Evolutionary conservation across 2,797 vertebrate genomes (phyloP).

Genomic region (Lateolabrax maculatus): DNA sequence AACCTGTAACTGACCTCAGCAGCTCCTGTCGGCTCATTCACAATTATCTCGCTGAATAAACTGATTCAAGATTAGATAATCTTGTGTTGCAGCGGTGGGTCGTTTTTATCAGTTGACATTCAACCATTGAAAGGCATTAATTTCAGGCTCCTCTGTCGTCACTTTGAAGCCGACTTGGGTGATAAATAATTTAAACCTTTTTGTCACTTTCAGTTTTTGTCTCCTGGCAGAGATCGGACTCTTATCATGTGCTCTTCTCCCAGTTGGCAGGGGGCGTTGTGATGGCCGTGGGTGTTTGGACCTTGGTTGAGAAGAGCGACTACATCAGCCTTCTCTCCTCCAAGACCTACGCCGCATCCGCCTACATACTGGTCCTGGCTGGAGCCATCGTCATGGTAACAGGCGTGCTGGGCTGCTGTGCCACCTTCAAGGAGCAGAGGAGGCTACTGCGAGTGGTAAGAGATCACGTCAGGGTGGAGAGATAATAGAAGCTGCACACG

Average conservation of each 20-base stretch:
- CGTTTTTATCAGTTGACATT: slow-evolving; percentile 22
- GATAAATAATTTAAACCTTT: slow-evolving; percentile 36
- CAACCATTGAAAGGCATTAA: slow-evolving; percentile 6
- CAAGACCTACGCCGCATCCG: slow-evolving; percentile 93
- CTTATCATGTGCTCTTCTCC: slow-evolving; percentile 44
- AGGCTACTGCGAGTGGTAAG: slow-evolving; percentile 89
- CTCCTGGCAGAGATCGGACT: slow-evolving; percentile 2
- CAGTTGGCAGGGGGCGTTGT: slow-evolving; percentile 94
- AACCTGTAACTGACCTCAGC: background rate
- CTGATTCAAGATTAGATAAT: slow-evolving; percentile 18
- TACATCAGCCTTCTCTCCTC: slow-evolving; percentile 98
- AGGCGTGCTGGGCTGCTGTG: slow-evolving; percentile 88
- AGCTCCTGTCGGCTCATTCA: slow-evolving; percentile 3
- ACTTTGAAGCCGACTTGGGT: background rate
- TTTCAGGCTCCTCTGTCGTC: slow-evolving; percentile 33
- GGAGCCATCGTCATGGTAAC: slow-evolving; percentile 88
- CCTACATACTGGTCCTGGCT: slow-evolving; percentile 92
- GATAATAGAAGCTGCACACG: slow-evolving; percentile 15
- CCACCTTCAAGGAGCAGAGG: slow-evolving; percentile 87
- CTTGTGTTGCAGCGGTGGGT: background rate
- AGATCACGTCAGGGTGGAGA: slow-evolving; percentile 49
- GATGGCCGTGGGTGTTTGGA: slow-evolving; percentile 97
- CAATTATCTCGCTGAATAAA: background rate
- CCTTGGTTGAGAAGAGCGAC: slow-evolving; percentile 94
- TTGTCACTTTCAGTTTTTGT: slow-evolving; percentile 23